Conservation (phyloP, 2,113 vertebrate genomes). For the Machaerirhynchus nigripectus region DNA sequence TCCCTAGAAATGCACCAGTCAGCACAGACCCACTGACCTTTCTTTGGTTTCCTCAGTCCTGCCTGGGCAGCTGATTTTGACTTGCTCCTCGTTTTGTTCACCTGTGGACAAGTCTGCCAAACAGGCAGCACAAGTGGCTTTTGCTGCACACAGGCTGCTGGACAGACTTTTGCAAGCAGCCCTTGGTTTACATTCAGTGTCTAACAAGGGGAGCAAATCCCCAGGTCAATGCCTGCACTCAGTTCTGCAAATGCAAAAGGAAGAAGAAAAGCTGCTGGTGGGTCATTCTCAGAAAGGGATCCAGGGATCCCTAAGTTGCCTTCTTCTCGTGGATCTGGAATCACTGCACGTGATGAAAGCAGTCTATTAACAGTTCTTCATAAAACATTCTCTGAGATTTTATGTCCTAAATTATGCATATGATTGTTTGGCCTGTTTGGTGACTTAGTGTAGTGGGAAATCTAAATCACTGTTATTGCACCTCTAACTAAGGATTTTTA, state of each 20-base stretch:
- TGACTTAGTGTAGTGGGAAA: not conserved
- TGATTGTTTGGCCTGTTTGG: not conserved
- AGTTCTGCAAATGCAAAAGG: not conserved
- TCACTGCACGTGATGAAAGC: not conserved
- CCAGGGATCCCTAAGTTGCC: not conserved
- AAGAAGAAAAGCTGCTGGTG: not conserved
- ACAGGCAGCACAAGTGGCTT: not conserved
- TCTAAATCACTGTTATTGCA: not conserved
- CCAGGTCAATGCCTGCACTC: not conserved
- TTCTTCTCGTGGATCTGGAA: not conserved
- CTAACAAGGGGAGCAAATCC: not conserved
- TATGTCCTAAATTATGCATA: not conserved
- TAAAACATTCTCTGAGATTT: not conserved
- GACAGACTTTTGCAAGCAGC: not conserved
- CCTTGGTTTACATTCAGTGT: accelerated
- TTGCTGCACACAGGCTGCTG: not conserved
- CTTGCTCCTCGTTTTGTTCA: not conserved
- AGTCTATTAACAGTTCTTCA: not conserved
- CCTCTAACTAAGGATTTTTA: not conserved
- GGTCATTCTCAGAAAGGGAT: not conserved
- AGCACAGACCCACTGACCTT: not conserved
- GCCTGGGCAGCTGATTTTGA: not conserved
- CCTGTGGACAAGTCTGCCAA: not conserved
- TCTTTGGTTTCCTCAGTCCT: not conserved
- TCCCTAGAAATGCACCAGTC: not conserved